phyloP scores from a whole-genome alignment of 1,140 invertebrate species.

The Atta cephalotes region DNA sequence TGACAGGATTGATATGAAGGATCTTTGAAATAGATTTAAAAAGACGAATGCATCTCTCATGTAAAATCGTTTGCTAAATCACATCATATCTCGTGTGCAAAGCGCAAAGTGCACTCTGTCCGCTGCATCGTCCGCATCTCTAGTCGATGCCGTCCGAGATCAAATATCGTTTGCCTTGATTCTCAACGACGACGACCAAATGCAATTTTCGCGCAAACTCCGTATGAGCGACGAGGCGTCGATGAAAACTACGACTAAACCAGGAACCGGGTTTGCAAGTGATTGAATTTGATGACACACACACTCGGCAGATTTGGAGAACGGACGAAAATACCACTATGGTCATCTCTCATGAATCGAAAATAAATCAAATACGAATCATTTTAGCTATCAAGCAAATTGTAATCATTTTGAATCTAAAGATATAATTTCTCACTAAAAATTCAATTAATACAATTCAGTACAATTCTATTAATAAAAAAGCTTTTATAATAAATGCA shows the following conservation, averaged over 20 bases:
- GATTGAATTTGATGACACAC: constrained; percentile 50
- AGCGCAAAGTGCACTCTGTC: constrained; percentile 44
- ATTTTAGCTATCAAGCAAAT: not conserved
- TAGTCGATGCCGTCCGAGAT: constrained; percentile 51
- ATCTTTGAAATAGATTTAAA: constrained; percentile 50
- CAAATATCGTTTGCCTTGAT: constrained; percentile 72
- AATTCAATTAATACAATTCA: not conserved
- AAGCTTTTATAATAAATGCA: not conserved
- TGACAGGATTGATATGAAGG: constrained; percentile 6
- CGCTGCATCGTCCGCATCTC: not conserved
- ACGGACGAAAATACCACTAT: not conserved
- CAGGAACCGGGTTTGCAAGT: constrained; percentile 25
- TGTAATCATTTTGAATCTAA: not conserved
- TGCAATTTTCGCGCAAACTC: constrained; percentile 72
- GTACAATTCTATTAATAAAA: not conserved
- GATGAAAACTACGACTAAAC: constrained; percentile 52
- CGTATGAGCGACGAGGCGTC: constrained; percentile 32
- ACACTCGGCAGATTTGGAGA: not conserved
- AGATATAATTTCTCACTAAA: not conserved
- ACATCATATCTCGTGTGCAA: constrained; percentile 27
- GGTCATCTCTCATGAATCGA: constrained; percentile 2
- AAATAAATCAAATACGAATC: not conserved
- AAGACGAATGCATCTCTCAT: constrained; percentile 48
- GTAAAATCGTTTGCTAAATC: constrained; percentile 54
- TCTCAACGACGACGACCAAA: constrained; percentile 63